Conservation (phyloP, 2,797 vertebrate species). For the Manis crassicaudata region DNA sequence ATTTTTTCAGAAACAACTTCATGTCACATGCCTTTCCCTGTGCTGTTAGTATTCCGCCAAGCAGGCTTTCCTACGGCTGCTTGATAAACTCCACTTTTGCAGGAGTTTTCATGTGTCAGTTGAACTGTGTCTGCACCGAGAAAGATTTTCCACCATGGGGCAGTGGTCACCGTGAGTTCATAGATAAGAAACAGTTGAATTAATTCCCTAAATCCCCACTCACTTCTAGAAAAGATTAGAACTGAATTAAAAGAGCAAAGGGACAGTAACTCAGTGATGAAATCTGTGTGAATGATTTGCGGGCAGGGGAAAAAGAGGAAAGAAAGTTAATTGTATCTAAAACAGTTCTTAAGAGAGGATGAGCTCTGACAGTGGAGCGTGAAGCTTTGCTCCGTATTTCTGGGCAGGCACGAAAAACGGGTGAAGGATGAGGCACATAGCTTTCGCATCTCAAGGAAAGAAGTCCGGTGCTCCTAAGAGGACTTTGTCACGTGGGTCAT, state of each 20-base stretch:
- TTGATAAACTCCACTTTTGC: background rate
- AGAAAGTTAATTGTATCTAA: background rate
- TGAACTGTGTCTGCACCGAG: conserved; percentile 46
- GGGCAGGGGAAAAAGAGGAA: background rate
- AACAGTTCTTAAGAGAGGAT: background rate
- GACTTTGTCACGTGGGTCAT: background rate
- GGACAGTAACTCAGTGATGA: background rate
- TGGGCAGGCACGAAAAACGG: rapidly evolving
- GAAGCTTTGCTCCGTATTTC: background rate
- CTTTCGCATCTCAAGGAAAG: background rate
- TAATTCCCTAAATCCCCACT: conserved; percentile 56
- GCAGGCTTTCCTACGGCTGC: too few relatives aligned
- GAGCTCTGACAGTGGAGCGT: background rate
- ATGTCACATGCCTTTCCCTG: rapidly evolving
- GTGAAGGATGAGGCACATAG: rapidly evolving
- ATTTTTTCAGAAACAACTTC: background rate
- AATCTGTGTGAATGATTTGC: background rate
- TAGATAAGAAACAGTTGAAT: conserved; percentile 50
- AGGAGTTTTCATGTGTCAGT: background rate
- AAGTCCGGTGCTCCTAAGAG: background rate
- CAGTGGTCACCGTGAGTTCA: conserved; percentile 56
- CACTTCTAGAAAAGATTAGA: conserved; percentile 59
- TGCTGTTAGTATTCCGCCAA: background rate
- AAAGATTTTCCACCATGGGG: conserved; percentile 39
- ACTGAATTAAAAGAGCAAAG: conserved; percentile 49